Evolutionary conservation across 2,113 vertebrate genomes (phyloP), one percentile per base, ranked within the genome.

Genomic region (Apteryx owenii): DNA sequence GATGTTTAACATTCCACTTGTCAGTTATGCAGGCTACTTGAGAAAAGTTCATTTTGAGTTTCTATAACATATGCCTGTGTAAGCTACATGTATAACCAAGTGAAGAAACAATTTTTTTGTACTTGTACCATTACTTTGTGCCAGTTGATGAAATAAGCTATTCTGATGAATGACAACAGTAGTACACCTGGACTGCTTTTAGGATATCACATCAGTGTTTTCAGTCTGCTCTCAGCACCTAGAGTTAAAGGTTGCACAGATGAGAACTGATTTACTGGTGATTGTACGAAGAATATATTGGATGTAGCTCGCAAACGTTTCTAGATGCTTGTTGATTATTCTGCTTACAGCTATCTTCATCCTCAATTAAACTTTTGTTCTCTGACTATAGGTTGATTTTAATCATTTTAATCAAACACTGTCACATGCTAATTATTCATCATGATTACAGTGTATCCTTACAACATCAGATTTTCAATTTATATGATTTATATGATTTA

Each of bases 381-480:
- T 92, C 25, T 87, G 91, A 38, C 26, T 89, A 51, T 79, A 87
- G 56, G 81, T 64, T 91, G 61, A 79, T 97, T 96, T 96, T 96
- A 94, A 96, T 92, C 71, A 89, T 22, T 14, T 38, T 77, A 89
- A 91, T 96, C 71, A 91, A 97, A 88, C 26, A 44, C 40, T 88
- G 66, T 81, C 2, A 0, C 40, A 79, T 16, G 26, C 44, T 96
- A 97, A 95, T 86, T 71, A 20, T 60, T 94, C 75, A 88, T 94
- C 96, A 81, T 80, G 42, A 85, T 53, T 85, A 16, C 76, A 83
- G 11, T 1, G 1, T 75, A 77, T 81, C 60, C 94, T 94, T 94
- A 66, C 25, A 88, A 81, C 33, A 40, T 64, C 60, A 91, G 44
- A 89, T 91, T 81, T 94, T 93, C 75, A 90, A 90, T 1, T 60